Evolutionary conservation across 2,888 invertebrate species (phyloP).

Genomic region (Pantelozetes paolii): DNA sequence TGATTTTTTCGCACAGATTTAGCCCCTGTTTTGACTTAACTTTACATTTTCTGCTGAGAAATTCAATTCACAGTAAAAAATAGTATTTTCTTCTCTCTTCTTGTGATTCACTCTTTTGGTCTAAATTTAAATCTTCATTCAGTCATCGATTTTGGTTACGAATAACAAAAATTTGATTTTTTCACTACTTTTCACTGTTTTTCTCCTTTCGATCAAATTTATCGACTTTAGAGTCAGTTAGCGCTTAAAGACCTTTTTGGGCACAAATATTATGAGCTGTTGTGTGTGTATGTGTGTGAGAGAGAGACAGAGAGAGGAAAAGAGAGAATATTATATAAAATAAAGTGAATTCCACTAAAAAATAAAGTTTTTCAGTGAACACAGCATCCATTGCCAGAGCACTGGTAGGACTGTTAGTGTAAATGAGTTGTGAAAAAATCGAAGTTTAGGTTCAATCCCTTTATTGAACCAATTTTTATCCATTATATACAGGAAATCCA

Average conservation of each 20-base stretch:
- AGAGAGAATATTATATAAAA: neutral
- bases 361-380: too few relatives aligned
- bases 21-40: neutral
- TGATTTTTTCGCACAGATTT: constrained; percentile 2
- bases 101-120: too few relatives aligned
- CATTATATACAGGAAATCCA: constrained; percentile 22
- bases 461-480: constrained; percentile 17
- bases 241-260: neutral
- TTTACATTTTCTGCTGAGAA: neutral
- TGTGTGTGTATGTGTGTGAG: too few relatives aligned
- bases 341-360: too few relatives aligned
- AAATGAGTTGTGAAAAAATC: neutral
- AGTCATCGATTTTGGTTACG: neutral
- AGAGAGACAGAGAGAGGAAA: neutral
- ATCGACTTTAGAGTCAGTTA: constrained; percentile 7
- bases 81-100: neutral
- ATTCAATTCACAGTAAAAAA: neutral
- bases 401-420: neutral
- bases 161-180: neutral
- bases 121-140: too few relatives aligned
- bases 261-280: too few relatives aligned
- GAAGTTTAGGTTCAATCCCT: constrained; percentile 18
- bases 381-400: neutral
- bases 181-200: neutral
- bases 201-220: constrained; percentile 11